Conservation (phyloP, 2,113 vertebrate species). For the Helogale parvula region DNA sequence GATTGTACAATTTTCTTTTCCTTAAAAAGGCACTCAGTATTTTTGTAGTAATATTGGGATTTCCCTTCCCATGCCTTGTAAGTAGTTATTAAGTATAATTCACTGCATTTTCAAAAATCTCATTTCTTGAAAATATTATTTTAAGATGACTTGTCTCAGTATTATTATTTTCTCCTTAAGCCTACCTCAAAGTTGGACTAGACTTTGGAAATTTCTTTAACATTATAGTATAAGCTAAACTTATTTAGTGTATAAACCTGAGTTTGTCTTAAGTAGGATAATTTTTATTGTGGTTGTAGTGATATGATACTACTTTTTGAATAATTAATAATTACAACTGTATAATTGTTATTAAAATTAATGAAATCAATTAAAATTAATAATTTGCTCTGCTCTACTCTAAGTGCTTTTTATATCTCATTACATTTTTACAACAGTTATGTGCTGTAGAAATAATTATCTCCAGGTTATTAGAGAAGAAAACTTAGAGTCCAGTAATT, state of each 20-base stretch:
- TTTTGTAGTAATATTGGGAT: not conserved
- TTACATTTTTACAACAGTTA: not conserved
- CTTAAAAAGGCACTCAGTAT: not conserved
- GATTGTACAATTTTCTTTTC: not conserved
- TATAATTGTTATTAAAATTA: not conserved
- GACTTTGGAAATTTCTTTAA: slow-evolving; percentile 10
- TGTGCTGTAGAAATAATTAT: not conserved
- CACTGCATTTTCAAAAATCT: not conserved
- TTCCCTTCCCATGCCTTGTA: not conserved
- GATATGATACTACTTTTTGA: slow-evolving; percentile 14
- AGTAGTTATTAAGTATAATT: not conserved
- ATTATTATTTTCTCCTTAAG: not conserved
- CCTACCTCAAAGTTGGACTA: not conserved
- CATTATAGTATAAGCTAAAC: not conserved
- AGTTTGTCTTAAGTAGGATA: slow-evolving; percentile 27
- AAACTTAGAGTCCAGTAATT: slow-evolving; percentile 5
- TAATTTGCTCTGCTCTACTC: not conserved
- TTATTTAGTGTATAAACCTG: slow-evolving; percentile 6
- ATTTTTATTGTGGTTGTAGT: not conserved
- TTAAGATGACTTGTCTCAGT: slow-evolving; percentile 8
- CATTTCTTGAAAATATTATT: not conserved
- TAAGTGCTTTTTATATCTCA: not conserved
- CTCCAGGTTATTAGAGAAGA: not conserved
- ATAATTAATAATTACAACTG: not conserved
- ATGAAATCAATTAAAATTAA: not conserved